Conservation (phyloP, 2,888 invertebrate species). For the Lepidocyrtoides sp. region DNA sequence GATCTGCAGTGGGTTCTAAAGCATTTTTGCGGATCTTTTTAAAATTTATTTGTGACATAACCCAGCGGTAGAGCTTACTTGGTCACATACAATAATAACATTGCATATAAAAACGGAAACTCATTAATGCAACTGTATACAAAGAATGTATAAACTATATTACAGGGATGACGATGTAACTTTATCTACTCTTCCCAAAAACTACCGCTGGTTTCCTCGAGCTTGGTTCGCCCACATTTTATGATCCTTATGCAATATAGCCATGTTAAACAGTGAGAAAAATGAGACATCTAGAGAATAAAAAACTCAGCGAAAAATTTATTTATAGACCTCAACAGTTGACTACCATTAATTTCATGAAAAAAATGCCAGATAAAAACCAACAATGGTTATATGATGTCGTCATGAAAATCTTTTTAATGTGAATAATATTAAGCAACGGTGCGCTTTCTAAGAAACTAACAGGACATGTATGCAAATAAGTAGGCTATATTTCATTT, state of each 20-base stretch:
- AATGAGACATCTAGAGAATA: constrained; percentile 44
- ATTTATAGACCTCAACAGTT: constrained; percentile 58
- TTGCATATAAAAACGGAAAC: no score
- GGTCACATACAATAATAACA: not conserved
- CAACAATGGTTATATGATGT: not conserved
- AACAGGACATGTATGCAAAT: constrained; percentile 53
- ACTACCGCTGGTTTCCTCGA: constrained; percentile 13
- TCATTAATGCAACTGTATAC: constrained; percentile 53
- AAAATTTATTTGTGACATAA: not conserved
- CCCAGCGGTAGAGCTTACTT: not conserved
- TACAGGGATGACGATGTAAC: not conserved
- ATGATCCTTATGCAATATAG: not conserved
- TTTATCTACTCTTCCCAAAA: not conserved
- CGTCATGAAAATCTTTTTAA: constrained; percentile 28
- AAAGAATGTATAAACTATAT: not conserved
- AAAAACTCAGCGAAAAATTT: constrained; percentile 15
- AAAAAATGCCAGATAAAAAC: constrained; percentile 24
- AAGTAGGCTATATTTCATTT: constrained; percentile 73
- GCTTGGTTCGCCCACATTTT: not conserved
- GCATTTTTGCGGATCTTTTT: not conserved
- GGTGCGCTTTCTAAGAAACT: no score
- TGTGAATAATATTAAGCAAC: constrained; percentile 13
- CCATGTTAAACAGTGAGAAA: not conserved
- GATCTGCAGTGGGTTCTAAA: not conserved
- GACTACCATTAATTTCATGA: constrained; percentile 31